phyloP scores from a whole-genome alignment of 2,888 invertebrate species.

The Theretra japonica region DNA sequence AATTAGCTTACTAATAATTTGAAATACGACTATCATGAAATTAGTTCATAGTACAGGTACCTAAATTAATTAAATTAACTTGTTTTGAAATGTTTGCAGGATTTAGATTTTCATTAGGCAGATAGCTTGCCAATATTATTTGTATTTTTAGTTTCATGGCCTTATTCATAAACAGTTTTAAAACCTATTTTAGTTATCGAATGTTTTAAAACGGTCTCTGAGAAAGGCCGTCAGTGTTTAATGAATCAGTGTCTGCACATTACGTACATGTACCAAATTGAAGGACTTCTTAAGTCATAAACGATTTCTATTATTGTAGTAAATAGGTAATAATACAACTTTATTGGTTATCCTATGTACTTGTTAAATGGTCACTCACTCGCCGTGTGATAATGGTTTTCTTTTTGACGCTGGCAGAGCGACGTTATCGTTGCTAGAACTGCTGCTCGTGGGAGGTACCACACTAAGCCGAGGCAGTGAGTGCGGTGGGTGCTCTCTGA shows the following conservation, averaged over 20 bases:
- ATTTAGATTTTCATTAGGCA: constrained; percentile 28
- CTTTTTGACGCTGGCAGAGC: constrained; percentile 45
- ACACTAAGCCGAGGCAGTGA: constrained; percentile 74
- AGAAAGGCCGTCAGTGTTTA: too few relatives aligned
- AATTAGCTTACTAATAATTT: constrained; percentile 41
- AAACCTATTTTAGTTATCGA: too few relatives aligned
- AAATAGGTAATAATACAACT: too few relatives aligned
- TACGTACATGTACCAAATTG: not conserved
- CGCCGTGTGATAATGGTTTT: constrained; percentile 70
- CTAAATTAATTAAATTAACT: constrained; percentile 18
- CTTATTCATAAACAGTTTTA: too few relatives aligned
- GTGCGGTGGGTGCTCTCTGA: constrained; percentile 71
- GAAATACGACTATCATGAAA: constrained; percentile 22
- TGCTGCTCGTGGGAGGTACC: constrained; percentile 68
- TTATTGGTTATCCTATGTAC: too few relatives aligned
- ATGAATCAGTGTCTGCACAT: not conserved
- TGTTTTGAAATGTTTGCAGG: constrained; percentile 32
- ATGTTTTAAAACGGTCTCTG: too few relatives aligned
- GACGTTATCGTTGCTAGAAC: constrained; percentile 68
- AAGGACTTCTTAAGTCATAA: too few relatives aligned
- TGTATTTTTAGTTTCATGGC: not conserved
- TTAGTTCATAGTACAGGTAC: not conserved
- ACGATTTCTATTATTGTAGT: too few relatives aligned
- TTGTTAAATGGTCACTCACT: constrained; percentile 58
- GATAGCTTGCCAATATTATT: constrained; percentile 19